Evolutionary conservation across 2,888 invertebrate genomes (phyloP), one percentile per base, ranked within the genome.

Genomic region (Gymnosoma rotundatum): DNA sequence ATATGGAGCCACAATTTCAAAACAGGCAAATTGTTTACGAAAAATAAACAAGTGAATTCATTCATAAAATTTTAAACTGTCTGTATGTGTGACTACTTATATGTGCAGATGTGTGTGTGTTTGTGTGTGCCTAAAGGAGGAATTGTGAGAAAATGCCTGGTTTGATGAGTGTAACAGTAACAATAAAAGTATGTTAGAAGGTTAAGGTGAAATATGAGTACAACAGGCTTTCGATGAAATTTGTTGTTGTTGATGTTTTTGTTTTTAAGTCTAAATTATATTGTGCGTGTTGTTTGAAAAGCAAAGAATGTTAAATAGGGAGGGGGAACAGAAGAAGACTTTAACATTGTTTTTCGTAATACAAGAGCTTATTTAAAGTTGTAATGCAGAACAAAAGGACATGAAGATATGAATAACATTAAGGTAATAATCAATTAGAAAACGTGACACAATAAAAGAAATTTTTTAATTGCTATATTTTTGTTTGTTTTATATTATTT

Each of bases 201-300:
- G 83, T 83, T 74, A 83, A 83, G 69, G 83, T 75, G 74, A 83
- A 79, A 78, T 72, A 74, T 66, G 74, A 83, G 45, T 45, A 73
- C 32, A 64, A 32, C 36, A 52, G 21, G 48, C 60, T 20, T 18
- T 16, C 52, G 52, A 73, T 45, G 48, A 67, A 81, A 72, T 73
- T 74, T 54, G 38, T 63, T 73, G 36, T 61, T 60, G 21, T 56
- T 61, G 60, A 61, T 36, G 48, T 52, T 64, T 75, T 72, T 60
- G 58, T 52, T 70, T 12, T 66, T 66, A 76, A 72, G 58, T 76
- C 58, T 69, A 50, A 69, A 82, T 76, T 48, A 74, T 72, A 66
- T 52, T 67, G 52, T 64, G 76, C 72, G 81, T 76, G 50, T 66
- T 56, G 7, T 38, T 36, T 8, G 10, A 66, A 64, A 66, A n/a